Base-by-base conservation (phyloP, 2,113 vertebrate species). In the Lontra canadensis region DNA sequence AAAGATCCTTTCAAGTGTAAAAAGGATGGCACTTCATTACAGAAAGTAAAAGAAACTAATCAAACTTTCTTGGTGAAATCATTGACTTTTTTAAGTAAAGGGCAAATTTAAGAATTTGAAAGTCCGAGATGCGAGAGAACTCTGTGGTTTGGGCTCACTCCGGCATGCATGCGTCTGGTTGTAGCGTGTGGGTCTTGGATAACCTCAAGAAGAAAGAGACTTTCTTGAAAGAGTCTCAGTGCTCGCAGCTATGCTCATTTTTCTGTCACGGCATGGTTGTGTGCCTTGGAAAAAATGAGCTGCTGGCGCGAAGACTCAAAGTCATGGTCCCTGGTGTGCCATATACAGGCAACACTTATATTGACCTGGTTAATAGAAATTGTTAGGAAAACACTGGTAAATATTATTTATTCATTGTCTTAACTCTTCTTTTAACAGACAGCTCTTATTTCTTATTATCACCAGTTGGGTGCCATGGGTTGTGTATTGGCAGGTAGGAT, bases 1-100 rank as follows among this genome's bases (percentile, higher is more conserved):
- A 99, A 99, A 99, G 99, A 99, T 99, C 98, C 99, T 99, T 99
- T 99, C 99, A 99, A 99, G 99, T 99, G 99, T 99, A 99, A 99
- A 99, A 99, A 99, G 99, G 99, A 99, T 99, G 99, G 99, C 99
- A 99, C 99, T 99, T 99, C 99, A 99, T 99, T 99, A 99, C 98
- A 98, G 98, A 99, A 99, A 99, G 99, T 99, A 99, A 99, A 99
- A 99, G 99, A 99, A 99, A 99, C 99, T 99, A 99, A 99, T 99
- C 99, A 99, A 99, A 99, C 99, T 99, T 99, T 99, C 98, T 99
- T 99, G 98, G 99, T 98, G 98, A 99, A 99, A 99, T 99, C 99
- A 99, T 98, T 99, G 99, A 99, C 99, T 99, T 99, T 99, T 99
- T 99, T 97, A 99, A 99, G 98, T 98, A 99, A 99, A 99, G 99